phyloP scores from a whole-genome alignment of 2,888 invertebrate genomes.

The Erynnis tages region DNA sequence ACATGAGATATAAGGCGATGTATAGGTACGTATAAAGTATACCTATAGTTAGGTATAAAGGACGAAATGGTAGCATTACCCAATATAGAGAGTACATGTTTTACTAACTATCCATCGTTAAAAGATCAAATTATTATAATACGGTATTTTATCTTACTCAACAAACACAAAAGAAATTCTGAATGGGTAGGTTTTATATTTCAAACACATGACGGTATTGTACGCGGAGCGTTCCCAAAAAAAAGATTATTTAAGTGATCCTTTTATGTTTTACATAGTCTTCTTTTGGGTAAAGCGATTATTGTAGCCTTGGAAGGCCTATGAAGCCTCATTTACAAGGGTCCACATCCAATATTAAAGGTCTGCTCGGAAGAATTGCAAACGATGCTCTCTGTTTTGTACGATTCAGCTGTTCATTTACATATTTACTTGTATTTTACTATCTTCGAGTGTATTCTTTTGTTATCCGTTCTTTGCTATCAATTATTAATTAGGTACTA shows the following conservation, averaged over 20 bases:
- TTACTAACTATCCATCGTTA: too few relatives aligned
- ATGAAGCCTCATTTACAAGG: conserved; percentile 1
- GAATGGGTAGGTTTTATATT: neutral
- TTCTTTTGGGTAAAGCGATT: neutral
- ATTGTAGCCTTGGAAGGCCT: conserved; percentile 6
- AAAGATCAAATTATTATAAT: too few relatives aligned
- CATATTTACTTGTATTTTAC: too few relatives aligned
- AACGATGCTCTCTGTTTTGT: neutral
- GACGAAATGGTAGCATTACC: too few relatives aligned
- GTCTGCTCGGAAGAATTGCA: neutral
- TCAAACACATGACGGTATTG: neutral
- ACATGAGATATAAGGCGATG: too few relatives aligned
- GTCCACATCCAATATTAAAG: conserved; percentile 4
- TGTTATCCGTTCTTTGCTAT: neutral
- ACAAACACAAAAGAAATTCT: neutral
- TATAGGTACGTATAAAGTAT: too few relatives aligned
- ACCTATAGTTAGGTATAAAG: too few relatives aligned
- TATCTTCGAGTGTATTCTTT: neutral
- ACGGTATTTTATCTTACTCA: neutral
- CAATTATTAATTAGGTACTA: too few relatives aligned
- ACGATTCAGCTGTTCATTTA: neutral
- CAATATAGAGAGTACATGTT: too few relatives aligned
- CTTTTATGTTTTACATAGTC: conserved; percentile 8
- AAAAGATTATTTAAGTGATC: conserved; percentile 1
- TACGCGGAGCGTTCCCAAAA: neutral